A percentile compares a stretch with the other conserved stretches of the same genome.
phyloP scores from a whole-genome alignment of 2,888 invertebrate genomes.

The Siphonodentalium dalli region DNA sequence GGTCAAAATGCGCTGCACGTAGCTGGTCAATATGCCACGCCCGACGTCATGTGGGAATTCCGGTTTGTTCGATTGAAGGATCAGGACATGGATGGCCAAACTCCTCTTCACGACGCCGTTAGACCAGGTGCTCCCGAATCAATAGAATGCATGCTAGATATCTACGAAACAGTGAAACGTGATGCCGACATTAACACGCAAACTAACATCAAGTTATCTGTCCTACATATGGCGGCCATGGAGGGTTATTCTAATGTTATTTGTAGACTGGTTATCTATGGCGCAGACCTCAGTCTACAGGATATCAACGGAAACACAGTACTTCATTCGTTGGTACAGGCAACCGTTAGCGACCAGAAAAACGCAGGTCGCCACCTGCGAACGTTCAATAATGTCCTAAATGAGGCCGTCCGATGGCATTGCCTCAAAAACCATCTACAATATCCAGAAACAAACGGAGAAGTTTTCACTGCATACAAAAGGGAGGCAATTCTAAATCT shows the following conservation, averaged over 20 bases:
- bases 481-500: conserved; percentile 43
- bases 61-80: conserved; percentile 49
- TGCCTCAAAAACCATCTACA: conserved; percentile 40
- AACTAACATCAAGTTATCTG: conserved; percentile 38
- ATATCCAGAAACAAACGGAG: conserved; percentile 30
- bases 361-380: conserved; percentile 31
- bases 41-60: conserved; percentile 53
- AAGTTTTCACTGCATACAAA: conserved; percentile 14
- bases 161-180: conserved; percentile 48
- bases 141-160: conserved; percentile 48
- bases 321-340: conserved; percentile 46
- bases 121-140: conserved; percentile 44
- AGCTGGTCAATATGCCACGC: conserved; percentile 51
- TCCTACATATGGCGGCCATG: conserved; percentile 44
- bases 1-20: conserved; percentile 60
- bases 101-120: conserved; percentile 49
- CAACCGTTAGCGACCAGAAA: conserved; percentile 31
- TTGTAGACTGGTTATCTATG: conserved; percentile 31
- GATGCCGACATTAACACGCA: conserved; percentile 51
- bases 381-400: conserved; percentile 36
- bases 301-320: conserved; percentile 52
- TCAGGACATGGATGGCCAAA: conserved; percentile 45
- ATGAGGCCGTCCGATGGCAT: conserved; percentile 51
- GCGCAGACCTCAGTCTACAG: conserved; percentile 37
- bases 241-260: conserved; percentile 35